A percentile compares a stretch with the other conserved stretches of the same genome.
phyloP scores from a whole-genome alignment of 2,888 invertebrate genomes.

The Margaritifera margaritifera region DNA sequence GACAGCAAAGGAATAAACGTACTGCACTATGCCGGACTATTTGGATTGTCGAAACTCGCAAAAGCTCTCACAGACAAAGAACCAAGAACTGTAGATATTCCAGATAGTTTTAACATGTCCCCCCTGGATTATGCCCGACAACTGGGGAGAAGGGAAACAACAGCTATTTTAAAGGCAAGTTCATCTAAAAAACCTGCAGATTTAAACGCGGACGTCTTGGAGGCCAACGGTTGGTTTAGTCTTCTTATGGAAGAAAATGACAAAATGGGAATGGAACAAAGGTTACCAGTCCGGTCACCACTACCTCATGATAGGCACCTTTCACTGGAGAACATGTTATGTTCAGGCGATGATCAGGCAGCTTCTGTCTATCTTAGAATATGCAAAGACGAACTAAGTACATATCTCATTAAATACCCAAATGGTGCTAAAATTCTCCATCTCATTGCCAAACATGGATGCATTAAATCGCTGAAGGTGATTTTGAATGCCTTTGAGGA shows the following conservation, averaged over 20 bases:
- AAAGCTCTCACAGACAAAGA: slow-evolving; percentile 10
- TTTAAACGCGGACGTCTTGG: neutral
- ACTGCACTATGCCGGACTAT: slow-evolving; percentile 30
- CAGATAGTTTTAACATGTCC: slow-evolving; percentile 9
- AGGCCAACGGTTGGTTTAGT: slow-evolving; percentile 21
- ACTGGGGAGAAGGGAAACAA: slow-evolving; percentile 4
- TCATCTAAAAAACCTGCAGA: too few species aligned
- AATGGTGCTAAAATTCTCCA: slow-evolving; percentile 13
- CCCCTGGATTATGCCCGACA: slow-evolving; percentile 20
- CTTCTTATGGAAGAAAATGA: neutral
- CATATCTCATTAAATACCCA: too few species aligned
- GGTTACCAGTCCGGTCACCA: neutral
- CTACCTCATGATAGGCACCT: neutral
- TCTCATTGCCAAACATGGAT: slow-evolving; percentile 22
- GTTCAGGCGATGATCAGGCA: slow-evolving; percentile 14
- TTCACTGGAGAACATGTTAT: slow-evolving; percentile 3
- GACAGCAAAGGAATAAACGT: slow-evolving; percentile 19
- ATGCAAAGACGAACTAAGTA: too few species aligned
- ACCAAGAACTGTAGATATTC: slow-evolving; percentile 1
- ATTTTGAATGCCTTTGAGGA: slow-evolving; percentile 11
- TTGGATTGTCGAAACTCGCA: slow-evolving; percentile 19
- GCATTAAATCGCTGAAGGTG: slow-evolving; percentile 21
- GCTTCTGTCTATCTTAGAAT: neutral
- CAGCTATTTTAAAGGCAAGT: too few species aligned
- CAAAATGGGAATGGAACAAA: neutral